Percentiles rank a stretch among this genome's conserved stretches.
Evolutionary conservation across 1,140 invertebrate species (phyloP).

Genomic region (Palaemon carinicauda): DNA sequence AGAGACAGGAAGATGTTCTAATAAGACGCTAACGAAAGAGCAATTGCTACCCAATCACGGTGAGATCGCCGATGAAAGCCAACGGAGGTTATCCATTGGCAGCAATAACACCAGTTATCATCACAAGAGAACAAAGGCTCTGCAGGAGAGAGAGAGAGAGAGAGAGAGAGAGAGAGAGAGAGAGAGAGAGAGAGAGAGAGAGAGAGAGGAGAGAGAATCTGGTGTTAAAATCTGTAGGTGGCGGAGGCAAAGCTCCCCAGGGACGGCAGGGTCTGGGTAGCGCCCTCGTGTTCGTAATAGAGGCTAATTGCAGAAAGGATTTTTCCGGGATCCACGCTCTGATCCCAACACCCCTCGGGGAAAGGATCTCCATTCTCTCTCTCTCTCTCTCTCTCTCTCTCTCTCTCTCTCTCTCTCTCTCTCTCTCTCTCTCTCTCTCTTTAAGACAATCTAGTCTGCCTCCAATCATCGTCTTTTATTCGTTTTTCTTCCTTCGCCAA

Average conservation of each 20-base stretch:
- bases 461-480: no score
- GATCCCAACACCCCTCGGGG: slow-evolving; percentile 43
- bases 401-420: not conserved
- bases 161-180: not conserved
- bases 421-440: not conserved
- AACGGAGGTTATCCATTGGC: no score
- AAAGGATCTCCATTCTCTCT: not conserved
- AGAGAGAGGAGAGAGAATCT: not conserved
- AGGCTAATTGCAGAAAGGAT: slow-evolving; percentile 56
- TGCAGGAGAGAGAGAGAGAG: not conserved
- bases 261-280: not conserved
- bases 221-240: slow-evolving; percentile 50
- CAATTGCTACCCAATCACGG: no score
- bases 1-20: no score
- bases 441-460: not conserved
- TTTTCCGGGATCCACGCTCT: slow-evolving; percentile 52
- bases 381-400: not conserved
- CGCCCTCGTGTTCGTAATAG: slow-evolving; percentile 37
- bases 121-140: not conserved
- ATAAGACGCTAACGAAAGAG: no score
- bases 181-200: not conserved
- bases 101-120: no score
- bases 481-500: no score
- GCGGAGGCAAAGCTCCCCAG: slow-evolving; percentile 1
- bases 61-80: no score